Conservation (phyloP, 2,888 invertebrate genomes). For the Acanthacorydalis orientalis region DNA sequence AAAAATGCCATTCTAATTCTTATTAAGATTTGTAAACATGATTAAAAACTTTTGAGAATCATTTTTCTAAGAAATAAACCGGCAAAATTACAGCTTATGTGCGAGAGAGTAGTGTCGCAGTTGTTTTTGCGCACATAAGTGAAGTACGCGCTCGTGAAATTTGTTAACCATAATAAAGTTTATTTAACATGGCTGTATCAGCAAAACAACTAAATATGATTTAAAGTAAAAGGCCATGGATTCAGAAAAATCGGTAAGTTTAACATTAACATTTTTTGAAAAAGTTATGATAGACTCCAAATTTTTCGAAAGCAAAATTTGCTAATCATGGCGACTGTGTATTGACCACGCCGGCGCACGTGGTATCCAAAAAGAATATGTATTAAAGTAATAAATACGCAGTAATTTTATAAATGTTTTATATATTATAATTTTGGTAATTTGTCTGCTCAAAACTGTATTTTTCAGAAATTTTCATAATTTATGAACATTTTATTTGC, state of each 20-base stretch:
- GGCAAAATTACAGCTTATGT: no score
- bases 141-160: background rate
- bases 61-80: no score
- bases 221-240: conserved; percentile 3
- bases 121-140: background rate
- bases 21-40: no score
- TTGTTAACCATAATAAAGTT: background rate
- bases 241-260: conserved; percentile 4
- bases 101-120: no score
- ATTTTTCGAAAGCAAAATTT: background rate
- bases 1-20: no score
- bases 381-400: background rate
- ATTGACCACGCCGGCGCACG: conserved; percentile 5
- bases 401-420: background rate
- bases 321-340: conserved; percentile 1
- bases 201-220: conserved; percentile 2
- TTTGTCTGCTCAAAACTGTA: background rate
- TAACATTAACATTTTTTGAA: background rate
- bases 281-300: background rate
- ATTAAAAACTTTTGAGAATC: no score
- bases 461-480: background rate
- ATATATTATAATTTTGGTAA: background rate
- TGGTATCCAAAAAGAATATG: conserved; percentile 2
- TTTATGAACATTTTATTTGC: background rate
- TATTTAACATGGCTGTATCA: background rate